Conservation (phyloP, 2,797 vertebrate genomes). For the Chelon auratus region DNA sequence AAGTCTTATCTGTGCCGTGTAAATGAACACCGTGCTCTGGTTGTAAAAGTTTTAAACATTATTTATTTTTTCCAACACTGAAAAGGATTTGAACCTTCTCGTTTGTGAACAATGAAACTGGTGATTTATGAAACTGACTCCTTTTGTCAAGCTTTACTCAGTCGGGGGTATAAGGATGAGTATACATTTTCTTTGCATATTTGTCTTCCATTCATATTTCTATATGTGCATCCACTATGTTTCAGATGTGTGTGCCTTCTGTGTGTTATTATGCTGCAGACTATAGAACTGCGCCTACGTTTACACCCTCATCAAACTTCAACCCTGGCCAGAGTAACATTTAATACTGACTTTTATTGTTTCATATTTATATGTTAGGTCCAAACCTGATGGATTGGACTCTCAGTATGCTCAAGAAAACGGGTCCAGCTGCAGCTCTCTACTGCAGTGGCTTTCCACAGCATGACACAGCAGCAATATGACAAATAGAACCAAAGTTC, state of each 20-base stretch:
- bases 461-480: constrained; percentile 72
- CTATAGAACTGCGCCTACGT: neutral
- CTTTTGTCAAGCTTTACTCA: constrained; percentile 63
- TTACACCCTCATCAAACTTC: neutral
- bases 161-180: constrained; percentile 20
- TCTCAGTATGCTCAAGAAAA: constrained; percentile 29
- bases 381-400: constrained; percentile 22
- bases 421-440: constrained; percentile 51
- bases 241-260: neutral
- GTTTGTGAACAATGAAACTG: constrained; percentile 41
- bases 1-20: constrained; percentile 10
- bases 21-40: constrained; percentile 25
- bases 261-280: constrained; percentile 4
- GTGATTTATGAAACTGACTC: constrained; percentile 39
- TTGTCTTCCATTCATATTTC: constrained; percentile 26
- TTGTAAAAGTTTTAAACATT: constrained; percentile 33
- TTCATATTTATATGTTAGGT: constrained; percentile 39
- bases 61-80: constrained; percentile 49
- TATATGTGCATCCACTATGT: constrained; percentile 8
- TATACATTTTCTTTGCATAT: constrained; percentile 33
- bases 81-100: constrained; percentile 39
- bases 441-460: constrained; percentile 59
- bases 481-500: constrained; percentile 63
- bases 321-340: neutral
- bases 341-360: constrained; percentile 27